phyloP scores from a whole-genome alignment of 2,888 invertebrate genomes.

The Sesia bembeciformis region DNA sequence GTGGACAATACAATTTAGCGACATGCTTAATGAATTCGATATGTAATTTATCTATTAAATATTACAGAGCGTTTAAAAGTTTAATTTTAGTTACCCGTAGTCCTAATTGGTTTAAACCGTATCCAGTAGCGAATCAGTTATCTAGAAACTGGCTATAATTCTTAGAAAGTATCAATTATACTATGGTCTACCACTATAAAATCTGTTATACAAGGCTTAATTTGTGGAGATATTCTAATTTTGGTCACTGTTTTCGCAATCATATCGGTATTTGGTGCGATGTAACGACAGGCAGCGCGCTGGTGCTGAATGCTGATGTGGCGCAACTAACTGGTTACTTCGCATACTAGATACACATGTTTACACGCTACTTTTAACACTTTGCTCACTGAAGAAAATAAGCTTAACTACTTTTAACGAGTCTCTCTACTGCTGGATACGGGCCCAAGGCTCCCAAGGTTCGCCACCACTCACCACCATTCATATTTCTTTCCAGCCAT shows the following conservation, averaged over 20 bases:
- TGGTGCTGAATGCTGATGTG: constrained; percentile 1
- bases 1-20: too few species aligned
- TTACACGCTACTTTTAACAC: constrained; percentile 5
- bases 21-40: too few species aligned
- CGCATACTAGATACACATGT: constrained; percentile 5
- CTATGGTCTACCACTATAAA: not conserved
- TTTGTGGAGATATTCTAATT: constrained; percentile 9
- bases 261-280: constrained; percentile 1
- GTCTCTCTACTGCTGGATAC: too few species aligned
- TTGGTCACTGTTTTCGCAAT: constrained; percentile 8
- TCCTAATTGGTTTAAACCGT: too few species aligned
- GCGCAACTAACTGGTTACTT: constrained; percentile 2
- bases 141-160: not conserved
- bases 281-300: not conserved
- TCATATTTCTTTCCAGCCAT: too few species aligned
- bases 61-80: too few species aligned
- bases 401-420: too few species aligned
- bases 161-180: not conserved
- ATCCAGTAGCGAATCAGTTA: not conserved
- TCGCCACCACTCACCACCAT: too few species aligned
- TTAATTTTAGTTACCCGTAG: too few species aligned
- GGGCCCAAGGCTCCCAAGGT: too few species aligned
- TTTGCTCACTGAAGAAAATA: constrained; percentile 1
- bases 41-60: too few species aligned
- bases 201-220: not conserved